Conservation (phyloP, 2,797 vertebrate genomes). For the Cyprinella venusta region DNA sequence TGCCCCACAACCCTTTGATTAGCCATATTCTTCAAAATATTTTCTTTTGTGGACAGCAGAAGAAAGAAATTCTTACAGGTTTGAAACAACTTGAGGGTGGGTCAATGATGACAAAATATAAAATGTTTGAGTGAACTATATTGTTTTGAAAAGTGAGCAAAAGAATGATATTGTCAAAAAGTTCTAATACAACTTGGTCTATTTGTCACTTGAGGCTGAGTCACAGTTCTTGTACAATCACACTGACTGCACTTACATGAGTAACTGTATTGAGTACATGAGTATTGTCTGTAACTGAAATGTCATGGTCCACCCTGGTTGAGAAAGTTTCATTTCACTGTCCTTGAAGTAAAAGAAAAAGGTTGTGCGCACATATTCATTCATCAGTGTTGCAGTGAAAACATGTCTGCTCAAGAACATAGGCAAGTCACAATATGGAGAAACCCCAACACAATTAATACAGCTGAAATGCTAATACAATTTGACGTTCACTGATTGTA, state of each 20-base stretch:
- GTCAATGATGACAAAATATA: too few species aligned
- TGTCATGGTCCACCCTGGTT: conserved; percentile 41
- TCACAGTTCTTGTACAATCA: conserved; percentile 9
- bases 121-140: too few species aligned
- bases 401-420: not conserved
- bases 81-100: too few species aligned
- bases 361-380: not conserved
- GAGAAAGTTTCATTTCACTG: conserved; percentile 9
- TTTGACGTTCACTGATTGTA: conserved; percentile 14
- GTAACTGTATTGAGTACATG: too few species aligned
- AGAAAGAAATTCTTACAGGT: too few species aligned
- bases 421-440: not conserved
- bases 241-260: conserved; percentile 37
- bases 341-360: not conserved
- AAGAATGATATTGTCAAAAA: not conserved
- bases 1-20: too few species aligned
- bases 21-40: too few species aligned
- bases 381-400: not conserved
- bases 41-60: too few species aligned
- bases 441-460: not conserved
- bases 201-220: not conserved
- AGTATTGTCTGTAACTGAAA: conserved; percentile 35
- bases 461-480: conserved; percentile 15
- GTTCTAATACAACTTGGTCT: not conserved
- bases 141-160: not conserved